These are phyloP conservation scores for Kryptolebias marmoratus DNA, from an alignment of 2,113 vertebrate species.

Conservation along the genomic window DNA sequence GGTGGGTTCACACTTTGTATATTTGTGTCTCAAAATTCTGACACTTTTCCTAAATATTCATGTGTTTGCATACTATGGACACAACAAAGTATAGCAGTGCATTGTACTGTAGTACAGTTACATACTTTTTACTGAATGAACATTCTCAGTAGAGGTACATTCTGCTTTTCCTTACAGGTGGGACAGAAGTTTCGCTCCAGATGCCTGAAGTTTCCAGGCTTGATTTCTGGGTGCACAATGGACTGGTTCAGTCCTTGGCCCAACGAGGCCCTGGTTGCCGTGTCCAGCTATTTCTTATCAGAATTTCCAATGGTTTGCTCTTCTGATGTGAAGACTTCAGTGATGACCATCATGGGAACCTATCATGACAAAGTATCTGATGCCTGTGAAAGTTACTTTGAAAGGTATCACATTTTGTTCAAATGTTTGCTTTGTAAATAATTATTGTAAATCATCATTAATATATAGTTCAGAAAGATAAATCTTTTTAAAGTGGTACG, in stretches of 20 bases:
- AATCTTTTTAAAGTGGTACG: not conserved
- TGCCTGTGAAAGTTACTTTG: conserved; percentile 83
- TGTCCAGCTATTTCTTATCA: conserved; percentile 81
- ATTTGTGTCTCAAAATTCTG: not conserved
- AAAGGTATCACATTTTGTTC: conserved; percentile 61
- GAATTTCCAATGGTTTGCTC: conserved; percentile 83
- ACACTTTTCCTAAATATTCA: not conserved
- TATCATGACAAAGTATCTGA: conserved; percentile 84
- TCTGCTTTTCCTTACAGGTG: conserved; percentile 53
- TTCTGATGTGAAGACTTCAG: conserved; percentile 77
- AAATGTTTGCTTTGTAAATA: not conserved
- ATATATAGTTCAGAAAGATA: too few relatives aligned
- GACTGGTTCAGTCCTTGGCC: conserved; percentile 87
- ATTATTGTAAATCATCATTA: too few relatives aligned
- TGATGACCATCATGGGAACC: conserved; percentile 82
- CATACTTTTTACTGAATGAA: not conserved
- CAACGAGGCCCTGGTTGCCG: conserved; percentile 83
- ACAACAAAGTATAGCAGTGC: too few relatives aligned
- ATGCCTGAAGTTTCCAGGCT: conserved; percentile 83
- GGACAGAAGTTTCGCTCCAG: conserved; percentile 84
- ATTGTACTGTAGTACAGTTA: too few relatives aligned
- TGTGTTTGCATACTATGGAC: not conserved
- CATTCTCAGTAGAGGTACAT: not conserved
- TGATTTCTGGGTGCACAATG: conserved; percentile 87
- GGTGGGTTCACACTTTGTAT: conserved; percentile 38